Evolutionary conservation across 1,140 invertebrate species (phyloP).

Genomic region (Schlechtendalia chinensis): DNA sequence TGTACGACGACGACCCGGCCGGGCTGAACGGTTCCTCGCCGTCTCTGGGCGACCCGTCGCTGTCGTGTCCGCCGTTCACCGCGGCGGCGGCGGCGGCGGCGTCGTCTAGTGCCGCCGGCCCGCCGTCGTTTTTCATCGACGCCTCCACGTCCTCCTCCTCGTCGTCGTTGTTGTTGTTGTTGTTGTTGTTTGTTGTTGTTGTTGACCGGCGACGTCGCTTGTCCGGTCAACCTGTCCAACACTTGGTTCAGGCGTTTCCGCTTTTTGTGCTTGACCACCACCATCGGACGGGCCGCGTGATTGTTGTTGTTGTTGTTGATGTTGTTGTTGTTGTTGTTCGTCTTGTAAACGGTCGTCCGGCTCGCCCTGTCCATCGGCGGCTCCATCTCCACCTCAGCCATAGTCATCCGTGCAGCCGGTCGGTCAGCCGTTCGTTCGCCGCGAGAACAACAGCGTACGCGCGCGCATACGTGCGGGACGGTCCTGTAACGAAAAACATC

Average conservation of each 20-base stretch:
- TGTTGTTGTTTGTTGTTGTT: constrained; percentile 55
- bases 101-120: too few species aligned
- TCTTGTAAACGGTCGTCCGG: constrained; percentile 39
- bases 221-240: constrained; percentile 66
- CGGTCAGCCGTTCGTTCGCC: constrained; percentile 60
- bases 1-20: constrained; percentile 59
- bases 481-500: background rate
- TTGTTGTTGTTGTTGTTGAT: constrained; percentile 63
- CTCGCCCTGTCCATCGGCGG: constrained; percentile 55
- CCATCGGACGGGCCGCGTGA: constrained; percentile 53
- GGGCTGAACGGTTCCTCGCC: constrained; percentile 62
- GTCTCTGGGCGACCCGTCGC: constrained; percentile 57
- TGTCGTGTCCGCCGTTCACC: constrained; percentile 55
- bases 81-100: background rate
- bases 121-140: constrained; percentile 50
- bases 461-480: too few species aligned
- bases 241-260: constrained; percentile 74
- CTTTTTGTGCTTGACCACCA: constrained; percentile 62
- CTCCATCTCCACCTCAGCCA: constrained; percentile 66
- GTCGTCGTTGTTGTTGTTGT: constrained; percentile 41
- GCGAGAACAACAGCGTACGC: background rate
- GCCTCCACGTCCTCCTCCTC: constrained; percentile 53
- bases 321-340: constrained; percentile 58
- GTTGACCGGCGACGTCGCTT: constrained; percentile 56
- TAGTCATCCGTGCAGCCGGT: constrained; percentile 66